A percentile compares a stretch with the other conserved stretches of the same genome.
Evolutionary conservation across 2,888 invertebrate genomes (phyloP).

Genomic region (Callosobruchus maculatus): DNA sequence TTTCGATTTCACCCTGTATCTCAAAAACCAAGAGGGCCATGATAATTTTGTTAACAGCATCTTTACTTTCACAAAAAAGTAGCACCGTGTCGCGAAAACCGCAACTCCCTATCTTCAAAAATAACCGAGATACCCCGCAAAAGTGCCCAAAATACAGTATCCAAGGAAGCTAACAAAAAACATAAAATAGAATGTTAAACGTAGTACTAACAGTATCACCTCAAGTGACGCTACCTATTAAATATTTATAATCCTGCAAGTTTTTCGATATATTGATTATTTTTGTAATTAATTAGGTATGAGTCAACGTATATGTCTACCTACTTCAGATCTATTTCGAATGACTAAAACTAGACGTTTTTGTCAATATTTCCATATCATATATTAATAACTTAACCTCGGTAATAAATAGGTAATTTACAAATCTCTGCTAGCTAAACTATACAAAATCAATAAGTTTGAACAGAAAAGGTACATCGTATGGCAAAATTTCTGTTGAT

Average conservation of each 20-base stretch:
- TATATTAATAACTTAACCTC: slow-evolving; percentile 29
- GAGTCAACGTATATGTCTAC: slow-evolving; percentile 37
- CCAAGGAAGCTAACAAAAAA: no score
- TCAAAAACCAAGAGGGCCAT: no score
- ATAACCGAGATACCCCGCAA: no score
- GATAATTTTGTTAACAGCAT: no score
- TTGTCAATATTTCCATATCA: neutral
- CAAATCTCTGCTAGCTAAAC: slow-evolving; percentile 26
- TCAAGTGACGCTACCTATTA: slow-evolving; percentile 38
- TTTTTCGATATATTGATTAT: slow-evolving; percentile 43
- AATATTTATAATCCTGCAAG: slow-evolving; percentile 35
- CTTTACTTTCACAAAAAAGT: no score
- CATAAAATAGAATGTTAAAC: slow-evolving; percentile 18
- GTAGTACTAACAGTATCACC: slow-evolving; percentile 39
- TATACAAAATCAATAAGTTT: slow-evolving; percentile 15
- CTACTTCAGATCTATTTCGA: slow-evolving; percentile 41
- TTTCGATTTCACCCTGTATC: no score
- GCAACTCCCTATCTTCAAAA: no score
- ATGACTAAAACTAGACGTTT: slow-evolving; percentile 36
- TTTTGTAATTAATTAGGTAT: slow-evolving; percentile 24
- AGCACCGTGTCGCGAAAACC: no score
- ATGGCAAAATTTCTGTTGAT: neutral
- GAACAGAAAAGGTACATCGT: slow-evolving; percentile 10
- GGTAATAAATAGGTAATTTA: slow-evolving; percentile 24
- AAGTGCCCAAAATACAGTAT: no score